A percentile compares a stretch with the other conserved stretches of the same genome.
Evolutionary conservation across 2,797 vertebrate species (phyloP).

Genomic region (Fistularia tabacaria): DNA sequence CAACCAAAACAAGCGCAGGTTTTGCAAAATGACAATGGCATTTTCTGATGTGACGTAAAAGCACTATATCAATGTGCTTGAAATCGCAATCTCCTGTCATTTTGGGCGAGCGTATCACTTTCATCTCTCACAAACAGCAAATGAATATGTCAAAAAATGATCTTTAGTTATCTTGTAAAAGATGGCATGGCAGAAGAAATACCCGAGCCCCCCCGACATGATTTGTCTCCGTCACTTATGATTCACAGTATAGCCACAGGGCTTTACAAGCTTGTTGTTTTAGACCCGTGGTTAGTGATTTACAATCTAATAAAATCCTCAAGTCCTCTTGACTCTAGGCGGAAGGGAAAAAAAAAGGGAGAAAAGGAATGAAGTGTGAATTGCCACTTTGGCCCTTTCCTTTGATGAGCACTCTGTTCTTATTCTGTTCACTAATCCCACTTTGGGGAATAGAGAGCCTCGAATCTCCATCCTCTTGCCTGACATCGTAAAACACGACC

Average conservation of each 20-base stretch:
- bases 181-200: not conserved
- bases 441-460: constrained; percentile 55
- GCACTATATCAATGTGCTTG: no score
- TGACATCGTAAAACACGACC: constrained; percentile 58
- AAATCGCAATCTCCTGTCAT: no score
- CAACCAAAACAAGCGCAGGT: no score
- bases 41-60: no score
- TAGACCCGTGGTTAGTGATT: constrained; percentile 67
- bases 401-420: constrained; percentile 70
- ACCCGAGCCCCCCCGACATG: constrained; percentile 1
- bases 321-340: constrained; percentile 45
- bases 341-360: constrained; percentile 21
- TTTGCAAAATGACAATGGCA: no score
- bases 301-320: constrained; percentile 67
- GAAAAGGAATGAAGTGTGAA: constrained; percentile 56
- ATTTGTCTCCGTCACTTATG: constrained; percentile 8
- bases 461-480: constrained; percentile 44
- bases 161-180: not conserved
- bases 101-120: no score
- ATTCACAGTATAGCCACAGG: constrained; percentile 26
- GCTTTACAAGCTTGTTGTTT: constrained; percentile 61
- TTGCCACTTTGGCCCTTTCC: constrained; percentile 47
- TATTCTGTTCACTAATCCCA: constrained; percentile 55
- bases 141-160: no score
- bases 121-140: no score